Evolutionary conservation across 2,797 vertebrate genomes (phyloP).

Genomic region (Pseudochaenichthys georgianus): DNA sequence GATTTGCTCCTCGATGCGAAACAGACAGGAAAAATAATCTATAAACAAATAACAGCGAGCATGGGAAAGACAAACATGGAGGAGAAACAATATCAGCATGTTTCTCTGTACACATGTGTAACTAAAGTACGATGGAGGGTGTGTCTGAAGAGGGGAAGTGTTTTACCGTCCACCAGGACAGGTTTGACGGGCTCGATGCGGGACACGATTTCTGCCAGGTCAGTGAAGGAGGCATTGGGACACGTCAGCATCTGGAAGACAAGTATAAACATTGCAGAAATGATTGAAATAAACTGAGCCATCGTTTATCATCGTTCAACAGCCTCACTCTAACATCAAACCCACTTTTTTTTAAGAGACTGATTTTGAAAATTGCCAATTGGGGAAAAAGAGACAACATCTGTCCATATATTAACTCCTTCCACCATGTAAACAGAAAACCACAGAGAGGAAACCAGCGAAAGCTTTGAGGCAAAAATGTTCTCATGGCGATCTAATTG

Average conservation of each 20-base stretch:
- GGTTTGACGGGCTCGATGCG: conserved; percentile 92
- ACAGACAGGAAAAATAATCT: conserved; percentile 19
- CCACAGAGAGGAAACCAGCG: not conserved
- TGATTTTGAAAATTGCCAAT: not conserved
- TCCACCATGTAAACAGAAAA: not conserved
- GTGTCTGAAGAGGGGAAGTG: not conserved
- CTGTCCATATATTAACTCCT: not conserved
- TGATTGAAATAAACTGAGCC: not conserved
- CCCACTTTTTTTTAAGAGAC: not conserved
- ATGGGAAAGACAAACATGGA: conserved; percentile 7
- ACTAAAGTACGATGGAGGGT: not conserved
- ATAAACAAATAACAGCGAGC: conserved; percentile 6
- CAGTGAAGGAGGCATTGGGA: conserved; percentile 95
- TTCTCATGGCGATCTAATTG: not conserved
- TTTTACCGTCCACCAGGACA: conserved; percentile 89
- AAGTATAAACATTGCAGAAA: conserved; percentile 8
- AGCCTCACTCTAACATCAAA: too few relatives aligned
- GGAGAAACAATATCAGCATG: not conserved
- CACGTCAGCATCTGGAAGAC: conserved; percentile 88
- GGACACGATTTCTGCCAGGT: conserved; percentile 96
- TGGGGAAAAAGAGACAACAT: not conserved
- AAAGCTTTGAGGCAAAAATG: not conserved
- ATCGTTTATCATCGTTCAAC: too few relatives aligned
- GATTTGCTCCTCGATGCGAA: conserved; percentile 3
- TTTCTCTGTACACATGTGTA: not conserved